Base-by-base conservation (phyloP, 1,140 invertebrate species). In the Aphelinus certus region DNA sequence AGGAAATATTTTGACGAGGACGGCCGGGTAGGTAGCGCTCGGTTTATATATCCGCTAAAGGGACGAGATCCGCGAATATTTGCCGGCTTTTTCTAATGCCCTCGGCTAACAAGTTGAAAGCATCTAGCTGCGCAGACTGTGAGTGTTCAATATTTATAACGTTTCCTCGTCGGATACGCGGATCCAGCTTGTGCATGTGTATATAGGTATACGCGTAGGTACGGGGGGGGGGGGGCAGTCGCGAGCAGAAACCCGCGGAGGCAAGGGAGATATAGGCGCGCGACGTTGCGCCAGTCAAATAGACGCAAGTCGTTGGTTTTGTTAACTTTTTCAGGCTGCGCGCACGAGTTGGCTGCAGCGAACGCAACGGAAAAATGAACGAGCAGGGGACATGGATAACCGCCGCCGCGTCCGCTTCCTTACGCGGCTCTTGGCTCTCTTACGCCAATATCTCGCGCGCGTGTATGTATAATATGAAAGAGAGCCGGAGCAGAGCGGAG, bases 71-170 rank as follows among this genome's bases (percentile, higher is more conserved):
- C 26, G n/a, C 7, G 42, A 2, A 43, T 0, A 64, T 64, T 64
- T 56, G 56, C 5, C 10, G 60, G 26, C 26, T 46, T 74, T 62
- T 56, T 62, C 64, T 73, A 73, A 73, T 73, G 26, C 26, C 26
- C 26, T 26, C 26, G 26, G 10, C 57, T 73, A 73, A 67, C 65
- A 68, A 74, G 65, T 62, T 43, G 9, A 63, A 47, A 7, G 26
- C 51, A 9, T 53, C 4, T 53, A 53, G 4, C 51, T 53, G 51
- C 51, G 51, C 9, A 53, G 51, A 53, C 4, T 6, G 51, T 6
- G 46, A 57, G 7, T 48, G 26, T 74, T 74, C 43, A 49, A 73
- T 73, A 73, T 73, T 73, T 73, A 67, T 73, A 67, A 73, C 42
- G 42, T 51, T 70, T 55, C 56, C 64, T 73, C 63, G 56, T 67